Evolutionary conservation across 2,113 vertebrate species (phyloP).

Genomic region (Donacobius atricapilla): DNA sequence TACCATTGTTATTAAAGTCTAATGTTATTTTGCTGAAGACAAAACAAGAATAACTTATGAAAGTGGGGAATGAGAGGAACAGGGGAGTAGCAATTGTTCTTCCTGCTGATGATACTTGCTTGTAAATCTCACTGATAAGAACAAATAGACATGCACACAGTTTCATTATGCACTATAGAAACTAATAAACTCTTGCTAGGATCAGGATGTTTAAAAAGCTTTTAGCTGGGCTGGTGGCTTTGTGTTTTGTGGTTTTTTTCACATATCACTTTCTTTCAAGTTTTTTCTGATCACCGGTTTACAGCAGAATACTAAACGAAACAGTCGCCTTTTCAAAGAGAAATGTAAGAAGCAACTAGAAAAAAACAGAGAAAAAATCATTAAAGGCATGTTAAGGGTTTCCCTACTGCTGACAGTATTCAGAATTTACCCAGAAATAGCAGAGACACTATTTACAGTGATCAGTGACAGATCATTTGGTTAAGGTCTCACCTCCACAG

Average conservation of each 20-base stretch:
- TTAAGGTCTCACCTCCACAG: background rate
- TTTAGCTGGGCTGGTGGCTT: background rate
- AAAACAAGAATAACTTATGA: background rate
- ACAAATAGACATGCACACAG: background rate
- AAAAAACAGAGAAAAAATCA: background rate
- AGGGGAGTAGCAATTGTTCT: background rate
- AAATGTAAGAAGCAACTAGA: background rate
- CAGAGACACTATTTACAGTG: background rate
- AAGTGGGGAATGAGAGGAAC: background rate
- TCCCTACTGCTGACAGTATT: background rate
- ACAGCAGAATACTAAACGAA: background rate
- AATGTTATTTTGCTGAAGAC: slow-evolving; percentile 9
- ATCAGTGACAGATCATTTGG: background rate
- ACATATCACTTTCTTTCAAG: background rate
- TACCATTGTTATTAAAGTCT: background rate
- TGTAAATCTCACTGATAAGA: background rate
- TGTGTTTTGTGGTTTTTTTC: background rate
- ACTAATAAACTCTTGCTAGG: background rate
- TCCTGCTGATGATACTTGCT: background rate
- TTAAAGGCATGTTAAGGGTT: background rate
- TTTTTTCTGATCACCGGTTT: background rate
- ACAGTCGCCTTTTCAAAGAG: background rate
- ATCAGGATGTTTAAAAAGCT: background rate
- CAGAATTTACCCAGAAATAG: background rate
- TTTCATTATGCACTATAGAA: background rate